Conservation (phyloP, 2,888 invertebrate species). For the Trypoxylon attenuatum region DNA sequence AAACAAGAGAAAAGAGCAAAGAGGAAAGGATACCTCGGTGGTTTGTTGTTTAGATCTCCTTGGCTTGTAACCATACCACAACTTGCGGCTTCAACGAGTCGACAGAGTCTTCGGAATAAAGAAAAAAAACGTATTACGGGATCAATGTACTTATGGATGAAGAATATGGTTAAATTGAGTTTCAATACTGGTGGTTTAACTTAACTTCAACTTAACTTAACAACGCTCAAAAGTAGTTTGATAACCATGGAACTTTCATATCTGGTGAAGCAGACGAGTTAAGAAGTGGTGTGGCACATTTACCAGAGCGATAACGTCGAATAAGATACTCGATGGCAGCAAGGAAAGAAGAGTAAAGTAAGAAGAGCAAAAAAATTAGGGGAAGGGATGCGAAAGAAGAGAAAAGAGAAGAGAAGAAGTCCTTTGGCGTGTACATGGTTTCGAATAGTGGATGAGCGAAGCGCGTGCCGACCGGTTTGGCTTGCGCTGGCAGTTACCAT, state of each 20-base stretch:
- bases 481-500: constrained; percentile 60
- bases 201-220: no score
- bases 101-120: no score
- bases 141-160: no score
- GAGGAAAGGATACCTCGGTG: neutral
- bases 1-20: neutral
- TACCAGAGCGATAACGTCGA: no score
- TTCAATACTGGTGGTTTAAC: no score
- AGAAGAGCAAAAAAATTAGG: neutral
- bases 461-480: constrained; percentile 71
- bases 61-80: neutral
- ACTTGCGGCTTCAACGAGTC: neutral
- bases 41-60: neutral
- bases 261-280: no score
- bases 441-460: constrained; percentile 36
- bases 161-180: no score
- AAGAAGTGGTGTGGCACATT: no score
- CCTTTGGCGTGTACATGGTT: constrained; percentile 23
- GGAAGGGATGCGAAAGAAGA: neutral
- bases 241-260: no score
- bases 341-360: neutral
- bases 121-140: no score
- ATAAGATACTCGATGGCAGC: neutral
- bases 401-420: constrained; percentile 10
- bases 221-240: no score